Base-by-base conservation (phyloP, 2,113 vertebrate species). In the Erythrocercus mccallii region DNA sequence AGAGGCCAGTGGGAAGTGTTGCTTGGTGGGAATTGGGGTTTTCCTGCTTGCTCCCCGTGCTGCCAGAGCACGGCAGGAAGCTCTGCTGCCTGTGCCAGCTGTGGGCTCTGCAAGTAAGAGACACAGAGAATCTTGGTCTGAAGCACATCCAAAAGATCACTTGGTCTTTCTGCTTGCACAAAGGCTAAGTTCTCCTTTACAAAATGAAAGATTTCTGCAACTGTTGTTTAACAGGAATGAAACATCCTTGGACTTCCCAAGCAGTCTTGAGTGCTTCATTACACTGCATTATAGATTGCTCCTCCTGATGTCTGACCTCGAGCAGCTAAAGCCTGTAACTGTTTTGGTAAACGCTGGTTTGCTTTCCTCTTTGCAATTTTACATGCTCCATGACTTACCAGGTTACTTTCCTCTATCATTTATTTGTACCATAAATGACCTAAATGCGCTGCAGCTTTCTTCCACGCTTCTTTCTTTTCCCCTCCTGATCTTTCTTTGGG, bases 391-490 rank as follows among this genome's bases (percentile, higher is more conserved):
- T 57, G 62, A 37, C 31, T 64, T 45, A 19, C 8, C 6, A 2
- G 2, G 1, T 57, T 73, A 31, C 61, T 57, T 84, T 90, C 33
- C 40, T 62, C 37, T 77, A 6, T 20, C 0, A 1, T n/a, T 68
- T 74, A 40, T 65, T 69, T 1, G 0, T 45, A 48, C 53, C 6
- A 7, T 64, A 53, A 90, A 40, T 44, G 2, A 69, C 27, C 12
- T 65, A 58, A 73, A 62, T 60, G 79, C 68, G 22, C 50, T 70
- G 40, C 24, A 65, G 28, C 23, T 86, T 86, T 69, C 50, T 76
- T 66, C 3, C 3, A 0, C 47, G n/a, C 12, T 28, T n/a, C 21
- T 19, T n/a, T 18, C 15, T 22, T 40, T 25, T 31, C 4, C 0
- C 4, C 1, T 3, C 27, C 25, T 4, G 4, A 4, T 74, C 12